Percentiles rank a stretch among this genome's conserved stretches.
Evolutionary conservation across 92 coral and sea anemone species (phyloP).

Genomic region (Hydrozoanthus gracilis): DNA sequence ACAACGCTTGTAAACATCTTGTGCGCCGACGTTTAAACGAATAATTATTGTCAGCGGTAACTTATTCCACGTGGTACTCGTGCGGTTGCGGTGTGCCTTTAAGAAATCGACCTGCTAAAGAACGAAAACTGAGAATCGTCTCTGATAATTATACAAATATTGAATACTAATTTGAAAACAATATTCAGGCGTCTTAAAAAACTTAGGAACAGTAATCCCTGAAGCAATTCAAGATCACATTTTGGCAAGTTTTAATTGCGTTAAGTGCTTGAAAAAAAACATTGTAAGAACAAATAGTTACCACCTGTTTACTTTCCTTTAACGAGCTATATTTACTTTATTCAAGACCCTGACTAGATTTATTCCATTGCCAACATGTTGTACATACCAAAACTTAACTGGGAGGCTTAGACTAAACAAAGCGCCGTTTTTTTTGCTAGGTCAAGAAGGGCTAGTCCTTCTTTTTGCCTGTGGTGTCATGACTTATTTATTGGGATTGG

Average conservation of each 20-base stretch:
- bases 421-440: constrained; percentile 12
- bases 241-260: not conserved
- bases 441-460: not conserved
- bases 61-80: too few species aligned
- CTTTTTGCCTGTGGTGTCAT: constrained; percentile 30
- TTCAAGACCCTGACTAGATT: too few species aligned
- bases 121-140: too few species aligned
- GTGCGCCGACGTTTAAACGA: too few species aligned
- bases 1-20: too few species aligned
- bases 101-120: too few species aligned
- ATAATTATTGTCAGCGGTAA: too few species aligned
- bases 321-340: not conserved
- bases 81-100: too few species aligned
- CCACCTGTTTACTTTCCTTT: not conserved
- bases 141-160: too few species aligned
- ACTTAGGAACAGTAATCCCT: not conserved
- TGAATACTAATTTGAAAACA: too few species aligned
- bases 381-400: not conserved
- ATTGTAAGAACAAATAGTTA: constrained; percentile 19
- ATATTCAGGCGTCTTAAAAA: too few species aligned
- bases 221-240: not conserved
- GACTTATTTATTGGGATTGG: constrained; percentile 31
- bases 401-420: constrained; percentile 16
- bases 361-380: too few species aligned
- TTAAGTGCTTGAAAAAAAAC: not conserved